A percentile compares a stretch with the other conserved stretches of the same genome.
phyloP scores from a whole-genome alignment of 2,888 invertebrate species.

The Apamea crenata region DNA sequence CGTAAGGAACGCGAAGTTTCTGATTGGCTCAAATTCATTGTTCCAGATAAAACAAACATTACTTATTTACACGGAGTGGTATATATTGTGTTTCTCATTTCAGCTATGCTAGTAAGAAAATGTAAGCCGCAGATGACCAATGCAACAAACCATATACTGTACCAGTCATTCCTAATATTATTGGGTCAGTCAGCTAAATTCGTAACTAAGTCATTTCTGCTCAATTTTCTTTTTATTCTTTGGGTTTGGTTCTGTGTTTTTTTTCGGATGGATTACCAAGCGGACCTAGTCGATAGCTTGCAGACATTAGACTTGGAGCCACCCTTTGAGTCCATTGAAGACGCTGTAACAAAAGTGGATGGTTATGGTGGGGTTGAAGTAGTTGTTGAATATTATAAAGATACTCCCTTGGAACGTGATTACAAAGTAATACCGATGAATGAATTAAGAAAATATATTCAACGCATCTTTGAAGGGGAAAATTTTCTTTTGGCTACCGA shows the following conservation, averaged over 20 bases:
- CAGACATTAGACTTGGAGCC: slow-evolving; percentile 74
- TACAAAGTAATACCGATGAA: slow-evolving; percentile 62
- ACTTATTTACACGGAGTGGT: slow-evolving; percentile 70
- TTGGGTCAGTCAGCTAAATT: slow-evolving; percentile 76
- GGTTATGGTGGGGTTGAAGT: slow-evolving; percentile 73
- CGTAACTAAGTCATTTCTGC: slow-evolving; percentile 69
- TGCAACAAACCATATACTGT: slow-evolving; percentile 59
- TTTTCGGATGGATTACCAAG: slow-evolving; percentile 79
- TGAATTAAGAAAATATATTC: slow-evolving; percentile 63
- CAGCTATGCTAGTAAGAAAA: slow-evolving; percentile 62
- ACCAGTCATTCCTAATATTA: slow-evolving; percentile 74
- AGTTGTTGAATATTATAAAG: slow-evolving; percentile 68
- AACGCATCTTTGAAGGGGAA: slow-evolving; percentile 72
- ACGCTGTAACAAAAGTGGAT: slow-evolving; percentile 72
- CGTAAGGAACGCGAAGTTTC: slow-evolving; percentile 74
- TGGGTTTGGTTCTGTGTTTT: slow-evolving; percentile 83
- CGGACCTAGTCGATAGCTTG: slow-evolving; percentile 75
- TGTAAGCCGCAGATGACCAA: slow-evolving; percentile 54
- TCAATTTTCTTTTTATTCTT: slow-evolving; percentile 73
- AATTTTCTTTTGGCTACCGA: slow-evolving; percentile 73
- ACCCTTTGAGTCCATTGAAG: slow-evolving; percentile 69
- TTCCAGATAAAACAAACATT: slow-evolving; percentile 72
- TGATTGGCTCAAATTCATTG: slow-evolving; percentile 74
- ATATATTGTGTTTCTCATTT: slow-evolving; percentile 65
- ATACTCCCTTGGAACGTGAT: slow-evolving; percentile 67